Percentiles rank a stretch among this genome's conserved stretches.
Evolutionary conservation across 2,797 vertebrate species (phyloP).

Genomic region (Todus mexicanus): DNA sequence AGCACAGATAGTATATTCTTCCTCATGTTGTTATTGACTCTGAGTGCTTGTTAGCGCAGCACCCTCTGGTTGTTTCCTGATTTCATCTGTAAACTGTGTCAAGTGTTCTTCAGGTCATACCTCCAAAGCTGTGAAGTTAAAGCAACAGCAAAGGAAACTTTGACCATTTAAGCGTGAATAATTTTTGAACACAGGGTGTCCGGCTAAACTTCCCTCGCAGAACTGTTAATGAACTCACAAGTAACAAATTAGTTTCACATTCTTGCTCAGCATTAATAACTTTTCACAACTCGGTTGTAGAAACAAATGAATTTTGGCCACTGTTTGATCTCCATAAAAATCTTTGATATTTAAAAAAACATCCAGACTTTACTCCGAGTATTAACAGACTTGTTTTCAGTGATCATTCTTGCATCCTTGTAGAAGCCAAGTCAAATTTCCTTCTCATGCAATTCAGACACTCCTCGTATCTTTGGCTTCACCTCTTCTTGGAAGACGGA

Average conservation of each 20-base stretch:
- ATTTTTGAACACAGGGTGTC: neutral
- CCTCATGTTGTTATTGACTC: neutral
- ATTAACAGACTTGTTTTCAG: neutral
- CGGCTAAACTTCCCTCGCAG: neutral
- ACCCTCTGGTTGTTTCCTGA: neutral
- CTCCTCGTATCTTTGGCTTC: neutral
- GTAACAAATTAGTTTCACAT: neutral
- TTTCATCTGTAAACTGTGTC: neutral
- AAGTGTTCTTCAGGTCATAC: neutral
- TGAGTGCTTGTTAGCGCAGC: neutral
- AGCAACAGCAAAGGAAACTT: neutral
- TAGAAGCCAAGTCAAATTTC: neutral
- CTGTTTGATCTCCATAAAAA: neutral
- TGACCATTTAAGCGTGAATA: neutral
- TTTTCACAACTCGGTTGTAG: neutral
- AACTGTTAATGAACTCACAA: neutral
- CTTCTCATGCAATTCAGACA: neutral
- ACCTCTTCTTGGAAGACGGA: neutral
- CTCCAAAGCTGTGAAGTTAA: neutral
- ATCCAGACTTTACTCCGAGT: neutral
- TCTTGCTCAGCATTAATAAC: neutral
- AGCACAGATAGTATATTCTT: neutral
- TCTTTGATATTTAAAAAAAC: neutral
- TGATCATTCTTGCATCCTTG: neutral
- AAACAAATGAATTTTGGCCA: neutral